A percentile compares a stretch with the other conserved stretches of the same genome.
Evolutionary conservation across 2,888 invertebrate genomes (phyloP).

Genomic region (Periphyllus acericola): DNA sequence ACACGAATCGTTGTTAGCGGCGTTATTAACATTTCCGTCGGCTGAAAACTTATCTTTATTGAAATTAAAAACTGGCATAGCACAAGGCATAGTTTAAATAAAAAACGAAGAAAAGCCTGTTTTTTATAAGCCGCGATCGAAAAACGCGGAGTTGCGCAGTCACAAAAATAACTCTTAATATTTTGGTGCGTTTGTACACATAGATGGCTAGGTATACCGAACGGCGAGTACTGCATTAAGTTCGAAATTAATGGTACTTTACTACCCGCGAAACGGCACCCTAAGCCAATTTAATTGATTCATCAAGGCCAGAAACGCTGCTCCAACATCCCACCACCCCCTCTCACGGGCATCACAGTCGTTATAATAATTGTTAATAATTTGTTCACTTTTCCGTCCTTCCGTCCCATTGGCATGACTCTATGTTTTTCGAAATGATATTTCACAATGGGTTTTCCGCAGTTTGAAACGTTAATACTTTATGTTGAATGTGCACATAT

Average conservation of each 20-base stretch:
- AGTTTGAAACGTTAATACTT: not conserved
- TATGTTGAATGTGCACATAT: not conserved
- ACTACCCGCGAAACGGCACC: not conserved
- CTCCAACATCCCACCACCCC: not conserved
- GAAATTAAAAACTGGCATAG: not conserved
- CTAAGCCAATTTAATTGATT: conserved; percentile 41
- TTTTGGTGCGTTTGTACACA: not conserved
- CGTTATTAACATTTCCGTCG: not conserved
- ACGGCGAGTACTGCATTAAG: not conserved
- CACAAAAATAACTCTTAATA: not conserved
- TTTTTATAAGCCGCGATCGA: not conserved
- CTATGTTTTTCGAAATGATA: too few relatives aligned
- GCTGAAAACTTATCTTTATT: not conserved
- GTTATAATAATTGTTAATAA: not conserved
- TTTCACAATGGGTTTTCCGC: too few relatives aligned
- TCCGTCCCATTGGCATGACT: not conserved
- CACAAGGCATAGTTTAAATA: not conserved
- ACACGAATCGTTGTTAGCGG: not conserved
- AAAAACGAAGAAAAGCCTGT: not conserved
- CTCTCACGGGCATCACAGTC: too few relatives aligned
- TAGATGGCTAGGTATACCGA: not conserved
- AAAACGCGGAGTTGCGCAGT: not conserved
- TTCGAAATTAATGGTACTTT: conserved; percentile 36
- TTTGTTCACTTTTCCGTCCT: not conserved
- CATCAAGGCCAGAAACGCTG: conserved; percentile 1